Base-by-base conservation (phyloP, 2,888 invertebrate genomes). In the Dendrolimus pini region DNA sequence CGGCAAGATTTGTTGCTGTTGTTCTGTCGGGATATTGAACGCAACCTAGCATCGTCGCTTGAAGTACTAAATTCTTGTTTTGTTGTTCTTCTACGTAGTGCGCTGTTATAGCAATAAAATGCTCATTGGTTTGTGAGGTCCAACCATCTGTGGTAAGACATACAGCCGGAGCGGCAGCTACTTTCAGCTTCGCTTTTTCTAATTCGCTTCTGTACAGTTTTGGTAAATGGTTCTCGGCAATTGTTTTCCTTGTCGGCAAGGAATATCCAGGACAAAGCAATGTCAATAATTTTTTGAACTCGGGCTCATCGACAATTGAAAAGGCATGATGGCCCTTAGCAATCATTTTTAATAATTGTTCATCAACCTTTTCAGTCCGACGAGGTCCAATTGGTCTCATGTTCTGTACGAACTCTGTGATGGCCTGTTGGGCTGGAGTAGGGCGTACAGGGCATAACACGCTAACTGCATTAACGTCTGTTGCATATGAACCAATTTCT, bases 291-390 rank as follows among this genome's bases (percentile, higher is more conserved):
- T 41, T 30, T 54, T 57, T 54, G 42, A 57, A 54, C 41, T 18
- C 18, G 2, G 18, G 18, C 18, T 66, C 67, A 9, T 66, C 60
- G 7, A 69, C 63, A n/a, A 62, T 56, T 54, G 54, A 30, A 41
- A 65, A 59, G n/a, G 63, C 61, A 41, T 69, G 63, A 14, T 64
- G 59, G 7, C 60, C 65, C 54, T 62, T 66, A 0, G 65, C 62
- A n/a, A 65, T 60, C 61, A 67, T 63, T 18, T 52, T 58, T 8
- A 68, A 9, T 30, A 65, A 52, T 41, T 68, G 65, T 30, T 61
- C 41, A 54, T 66, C 65, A 1, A 65, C 18, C 18, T 2, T 18
- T 18, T 18, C 18, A 18, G 18, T 18, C 18, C 18, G 18, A 18
- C 18, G 18, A 18, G 18, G 18, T 18, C 18, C 18, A 18, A 18